Percentiles rank a stretch among this genome's conserved stretches.
Evolutionary conservation across 2,888 invertebrate genomes (phyloP).

Genomic region (Lepetodrilus schrolli): DNA sequence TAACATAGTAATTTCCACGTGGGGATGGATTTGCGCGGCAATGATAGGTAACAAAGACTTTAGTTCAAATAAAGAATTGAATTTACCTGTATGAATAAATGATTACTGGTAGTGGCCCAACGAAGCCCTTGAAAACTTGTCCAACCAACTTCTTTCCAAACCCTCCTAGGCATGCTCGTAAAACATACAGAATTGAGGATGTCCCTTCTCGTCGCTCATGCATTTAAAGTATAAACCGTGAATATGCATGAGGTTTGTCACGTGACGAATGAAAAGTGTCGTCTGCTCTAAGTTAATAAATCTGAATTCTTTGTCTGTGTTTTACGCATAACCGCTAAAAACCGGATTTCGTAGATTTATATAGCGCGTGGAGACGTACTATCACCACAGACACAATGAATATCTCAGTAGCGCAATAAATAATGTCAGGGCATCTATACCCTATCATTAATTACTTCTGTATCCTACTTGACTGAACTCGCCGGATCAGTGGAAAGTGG

Average conservation of each 20-base stretch:
- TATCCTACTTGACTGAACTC: too few species aligned
- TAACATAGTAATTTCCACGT: background rate
- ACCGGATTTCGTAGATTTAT: too few species aligned
- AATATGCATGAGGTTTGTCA: conserved; percentile 12
- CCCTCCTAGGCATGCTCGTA: conserved; percentile 44
- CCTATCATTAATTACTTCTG: too few species aligned
- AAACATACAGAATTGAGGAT: background rate
- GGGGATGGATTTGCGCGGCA: background rate
- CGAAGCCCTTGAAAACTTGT: conserved; percentile 41
- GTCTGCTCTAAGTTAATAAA: conserved; percentile 7
- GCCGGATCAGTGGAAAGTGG: too few species aligned
- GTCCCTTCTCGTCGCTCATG: background rate
- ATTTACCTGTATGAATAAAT: conserved; percentile 44
- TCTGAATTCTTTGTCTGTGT: too few species aligned
- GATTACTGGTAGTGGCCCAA: conserved; percentile 44
- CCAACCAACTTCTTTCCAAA: conserved; percentile 44
- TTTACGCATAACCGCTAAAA: too few species aligned
- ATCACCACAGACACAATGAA: too few species aligned
- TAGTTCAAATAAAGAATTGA: too few species aligned
- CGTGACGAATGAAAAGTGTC: background rate
- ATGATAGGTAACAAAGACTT: background rate
- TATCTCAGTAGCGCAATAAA: too few species aligned
- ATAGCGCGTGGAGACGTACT: too few species aligned
- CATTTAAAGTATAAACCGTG: background rate
- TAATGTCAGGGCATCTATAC: too few species aligned